These are phyloP conservation scores for Cinclus cinclus DNA, from an alignment of 2,113 vertebrate genomes.

Conservation along the genomic window DNA sequence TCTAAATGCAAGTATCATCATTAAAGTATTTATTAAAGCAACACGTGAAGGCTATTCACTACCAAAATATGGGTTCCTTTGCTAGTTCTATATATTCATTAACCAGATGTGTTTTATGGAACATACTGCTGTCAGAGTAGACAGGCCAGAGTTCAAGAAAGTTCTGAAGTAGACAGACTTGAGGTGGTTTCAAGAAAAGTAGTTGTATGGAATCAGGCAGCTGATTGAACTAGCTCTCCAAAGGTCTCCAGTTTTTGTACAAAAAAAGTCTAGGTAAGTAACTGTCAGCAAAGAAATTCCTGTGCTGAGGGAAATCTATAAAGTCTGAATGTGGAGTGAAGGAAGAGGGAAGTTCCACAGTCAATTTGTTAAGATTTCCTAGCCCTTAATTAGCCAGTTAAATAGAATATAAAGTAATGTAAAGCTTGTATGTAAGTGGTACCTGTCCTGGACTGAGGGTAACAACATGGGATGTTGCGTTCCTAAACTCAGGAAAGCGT, in stretches of 20 bases:
- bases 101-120: neutral
- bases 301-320: neutral
- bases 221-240: neutral
- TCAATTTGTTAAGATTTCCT: neutral
- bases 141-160: neutral
- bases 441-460: constrained; percentile 93
- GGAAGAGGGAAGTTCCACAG: neutral
- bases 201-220: neutral
- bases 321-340: neutral
- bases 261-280: neutral
- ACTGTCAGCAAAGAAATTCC: neutral
- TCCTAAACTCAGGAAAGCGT: constrained; percentile 80
- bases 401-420: neutral
- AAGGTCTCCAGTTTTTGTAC: neutral
- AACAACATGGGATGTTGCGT: constrained; percentile 75
- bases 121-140: neutral
- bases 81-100: neutral
- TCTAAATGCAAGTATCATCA: neutral
- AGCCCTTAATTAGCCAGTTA: neutral
- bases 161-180: neutral
- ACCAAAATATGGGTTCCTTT: neutral
- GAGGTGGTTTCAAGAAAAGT: neutral
- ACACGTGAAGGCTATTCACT: constrained; percentile 24
- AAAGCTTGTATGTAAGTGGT: neutral
- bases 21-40: neutral